Percentiles rank a stretch among this genome's conserved stretches.
Evolutionary conservation across 2,888 invertebrate genomes (phyloP).

Genomic region (Harpalus rubripes): DNA sequence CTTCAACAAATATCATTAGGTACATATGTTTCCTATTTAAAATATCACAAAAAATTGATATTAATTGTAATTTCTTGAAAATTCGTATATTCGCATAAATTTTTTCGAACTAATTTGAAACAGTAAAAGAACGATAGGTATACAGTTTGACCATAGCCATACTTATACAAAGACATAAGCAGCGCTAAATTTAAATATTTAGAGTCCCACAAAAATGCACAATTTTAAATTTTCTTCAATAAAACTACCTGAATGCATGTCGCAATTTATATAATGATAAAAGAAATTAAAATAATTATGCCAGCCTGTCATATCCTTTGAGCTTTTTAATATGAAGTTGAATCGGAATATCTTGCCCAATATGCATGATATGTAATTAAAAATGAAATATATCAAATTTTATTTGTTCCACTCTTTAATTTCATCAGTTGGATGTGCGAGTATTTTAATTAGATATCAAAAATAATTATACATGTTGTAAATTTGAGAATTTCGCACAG

Average conservation of each 20-base stretch:
- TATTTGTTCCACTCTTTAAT: slow-evolving; percentile 1
- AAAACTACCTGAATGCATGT: background rate
- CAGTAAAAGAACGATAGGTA: too few species aligned
- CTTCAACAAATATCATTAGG: too few species aligned
- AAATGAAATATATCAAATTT: slow-evolving; percentile 15
- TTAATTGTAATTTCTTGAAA: too few species aligned
- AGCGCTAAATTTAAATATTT: too few species aligned
- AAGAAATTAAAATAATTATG: background rate
- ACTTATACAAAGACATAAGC: too few species aligned
- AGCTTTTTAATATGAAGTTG: background rate
- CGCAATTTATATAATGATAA: background rate
- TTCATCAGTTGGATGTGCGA: background rate
- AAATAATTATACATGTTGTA: background rate
- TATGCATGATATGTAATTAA: slow-evolving; percentile 8
- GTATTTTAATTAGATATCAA: slow-evolving; percentile 13
- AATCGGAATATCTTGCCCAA: background rate
- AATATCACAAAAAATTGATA: too few species aligned
- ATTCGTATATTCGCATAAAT: too few species aligned
- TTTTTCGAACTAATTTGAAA: too few species aligned
- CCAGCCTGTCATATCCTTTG: background rate
- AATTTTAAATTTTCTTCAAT: background rate
- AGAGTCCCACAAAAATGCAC: too few species aligned
- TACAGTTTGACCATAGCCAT: too few species aligned
- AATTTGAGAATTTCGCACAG: background rate
- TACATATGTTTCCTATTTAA: too few species aligned